phyloP scores from a whole-genome alignment of 2,888 invertebrate species.

The Catocala sponsa region DNA sequence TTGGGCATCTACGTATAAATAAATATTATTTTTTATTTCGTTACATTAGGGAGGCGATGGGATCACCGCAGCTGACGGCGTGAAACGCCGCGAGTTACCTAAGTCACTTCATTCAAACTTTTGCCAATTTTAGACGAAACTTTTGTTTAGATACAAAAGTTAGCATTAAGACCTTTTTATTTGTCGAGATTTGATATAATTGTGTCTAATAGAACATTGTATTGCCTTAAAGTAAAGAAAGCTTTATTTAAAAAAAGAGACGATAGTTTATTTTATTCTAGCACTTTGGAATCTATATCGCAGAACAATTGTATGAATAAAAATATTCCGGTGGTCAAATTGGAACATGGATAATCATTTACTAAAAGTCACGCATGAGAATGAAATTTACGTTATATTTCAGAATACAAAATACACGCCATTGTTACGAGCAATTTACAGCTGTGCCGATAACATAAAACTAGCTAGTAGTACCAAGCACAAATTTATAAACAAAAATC shows the following conservation, averaged over 20 bases:
- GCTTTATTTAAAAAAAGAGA: not conserved
- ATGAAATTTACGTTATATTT: too few relatives aligned
- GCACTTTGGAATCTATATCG: too few relatives aligned
- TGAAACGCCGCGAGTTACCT: slow-evolving; percentile 76
- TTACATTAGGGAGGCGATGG: slow-evolving; percentile 80
- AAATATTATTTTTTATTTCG: slow-evolving; percentile 79
- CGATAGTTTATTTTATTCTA: too few relatives aligned
- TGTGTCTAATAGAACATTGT: slow-evolving; percentile 61
- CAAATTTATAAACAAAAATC: too few relatives aligned
- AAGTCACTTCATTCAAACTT: slow-evolving; percentile 85
- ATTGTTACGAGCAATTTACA: too few relatives aligned
- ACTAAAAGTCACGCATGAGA: too few relatives aligned
- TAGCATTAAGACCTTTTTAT: slow-evolving; percentile 73
- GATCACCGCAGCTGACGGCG: slow-evolving; percentile 83
- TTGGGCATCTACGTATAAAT: slow-evolving; percentile 67
- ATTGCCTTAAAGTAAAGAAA: slow-evolving; percentile 4
- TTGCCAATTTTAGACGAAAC: slow-evolving; percentile 79
- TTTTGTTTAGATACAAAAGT: slow-evolving; percentile 79
- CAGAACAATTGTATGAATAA: too few relatives aligned
- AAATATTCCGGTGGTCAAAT: too few relatives aligned
- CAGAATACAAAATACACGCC: too few relatives aligned
- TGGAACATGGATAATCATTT: too few relatives aligned
- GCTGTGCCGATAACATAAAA: too few relatives aligned
- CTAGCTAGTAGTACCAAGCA: too few relatives aligned
- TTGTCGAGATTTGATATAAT: slow-evolving; percentile 69